These are phyloP conservation scores for Candidula unifasciata DNA, from an alignment of 2,888 invertebrate species.

Conservation along the genomic window DNA sequence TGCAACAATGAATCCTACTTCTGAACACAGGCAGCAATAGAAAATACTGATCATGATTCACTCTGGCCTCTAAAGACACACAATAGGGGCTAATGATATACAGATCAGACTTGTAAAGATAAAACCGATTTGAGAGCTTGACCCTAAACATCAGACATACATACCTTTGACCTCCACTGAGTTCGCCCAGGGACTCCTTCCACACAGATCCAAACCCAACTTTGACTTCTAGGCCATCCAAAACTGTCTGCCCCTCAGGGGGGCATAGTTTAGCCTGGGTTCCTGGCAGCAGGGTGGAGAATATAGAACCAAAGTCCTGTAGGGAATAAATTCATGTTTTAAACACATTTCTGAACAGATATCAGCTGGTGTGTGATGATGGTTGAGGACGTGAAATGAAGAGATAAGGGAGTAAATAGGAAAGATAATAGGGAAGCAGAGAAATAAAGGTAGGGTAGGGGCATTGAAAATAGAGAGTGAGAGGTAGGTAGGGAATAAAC, in stretches of 20 bases:
- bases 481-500: background rate
- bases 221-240: slow-evolving; percentile 92
- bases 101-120: too few species aligned
- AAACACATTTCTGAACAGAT: too few species aligned
- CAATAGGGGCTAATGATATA: background rate
- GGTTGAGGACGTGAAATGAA: too few species aligned
- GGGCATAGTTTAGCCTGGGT: slow-evolving; percentile 91
- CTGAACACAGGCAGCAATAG: too few species aligned
- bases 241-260: slow-evolving; percentile 84
- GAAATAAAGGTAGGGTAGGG: background rate
- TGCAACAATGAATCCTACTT: too few species aligned
- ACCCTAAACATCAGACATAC: background rate
- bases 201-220: slow-evolving; percentile 94
- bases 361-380: too few species aligned
- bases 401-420: too few species aligned
- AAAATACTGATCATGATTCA: too few species aligned
- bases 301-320: slow-evolving; percentile 94
- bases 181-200: slow-evolving; percentile 96
- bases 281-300: slow-evolving; percentile 92
- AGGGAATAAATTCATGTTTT: background rate
- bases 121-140: too few species aligned
- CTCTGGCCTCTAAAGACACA: background rate
- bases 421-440: background rate
- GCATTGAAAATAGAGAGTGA: too few species aligned
- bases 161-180: slow-evolving; percentile 96